These are phyloP conservation scores for Pseudococcus viburni DNA, from an alignment of 2,888 invertebrate species.

Conservation along the genomic window DNA sequence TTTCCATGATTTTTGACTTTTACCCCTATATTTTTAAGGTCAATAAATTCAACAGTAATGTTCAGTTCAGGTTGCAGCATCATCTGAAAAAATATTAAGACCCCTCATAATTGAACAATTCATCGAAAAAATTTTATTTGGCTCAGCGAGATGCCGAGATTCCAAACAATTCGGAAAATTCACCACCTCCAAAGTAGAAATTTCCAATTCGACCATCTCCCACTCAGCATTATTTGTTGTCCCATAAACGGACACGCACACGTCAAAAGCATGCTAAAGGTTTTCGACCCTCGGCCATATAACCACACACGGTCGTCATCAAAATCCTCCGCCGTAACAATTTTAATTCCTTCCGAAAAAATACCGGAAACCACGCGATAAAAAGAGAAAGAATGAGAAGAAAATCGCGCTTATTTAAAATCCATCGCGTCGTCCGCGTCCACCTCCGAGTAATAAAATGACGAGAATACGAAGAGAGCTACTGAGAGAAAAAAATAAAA, in stretches of 20 bases:
- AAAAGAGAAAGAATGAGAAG: neutral
- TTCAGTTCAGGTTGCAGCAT: no score
- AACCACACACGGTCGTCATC: neutral
- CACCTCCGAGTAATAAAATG: constrained; percentile 9
- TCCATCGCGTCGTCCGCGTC: neutral
- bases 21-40: no score
- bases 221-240: neutral
- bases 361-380: constrained; percentile 13
- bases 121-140: no score
- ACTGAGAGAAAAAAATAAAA: neutral
- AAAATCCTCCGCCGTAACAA: constrained; percentile 28
- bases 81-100: no score
- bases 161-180: neutral
- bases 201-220: neutral
- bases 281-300: constrained; percentile 8
- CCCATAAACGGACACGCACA: constrained; percentile 18
- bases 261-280: constrained; percentile 30
- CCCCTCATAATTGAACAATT: no score
- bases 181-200: neutral
- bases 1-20: no score
- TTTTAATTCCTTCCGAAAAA: neutral
- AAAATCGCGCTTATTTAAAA: constrained; percentile 32
- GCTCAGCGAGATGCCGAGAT: no score
- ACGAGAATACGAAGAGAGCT: neutral
- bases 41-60: no score